Base-by-base conservation (phyloP, 2,113 vertebrate genomes). In the Nanger granti region DNA sequence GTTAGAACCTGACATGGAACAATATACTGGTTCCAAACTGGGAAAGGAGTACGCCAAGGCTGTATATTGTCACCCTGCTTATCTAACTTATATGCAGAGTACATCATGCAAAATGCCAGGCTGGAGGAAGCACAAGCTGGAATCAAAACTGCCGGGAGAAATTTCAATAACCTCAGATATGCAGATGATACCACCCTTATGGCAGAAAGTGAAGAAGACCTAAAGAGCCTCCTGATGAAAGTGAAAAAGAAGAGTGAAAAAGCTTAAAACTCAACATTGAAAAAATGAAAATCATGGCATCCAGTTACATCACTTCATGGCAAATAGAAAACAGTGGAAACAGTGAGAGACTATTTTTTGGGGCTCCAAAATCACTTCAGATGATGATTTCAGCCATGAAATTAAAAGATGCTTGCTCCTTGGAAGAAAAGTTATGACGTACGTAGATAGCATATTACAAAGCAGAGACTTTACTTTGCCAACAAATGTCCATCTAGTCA, bases 21-120 rank as follows among this genome's bases (percentile, higher is more conserved):
- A 47, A 37, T 73, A 10, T 5, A 73, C 18, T 37, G n/a, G 18
- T 73, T 73, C 66, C 66, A 73, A 73, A 37, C 17, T 73, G 66
- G 66, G n/a, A 37, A 37, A 37, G 18, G n/a, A 37, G 8, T 37
- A 73, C 0, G 0, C 18, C 9, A 73, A 37, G 66, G 9, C n/a
- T 73, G 18, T 37, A 37, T 73, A 73, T 37, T 73, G n/a, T 73
- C 66, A 73, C n/a, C 66, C 4, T 73, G 66, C 4, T 73, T 37
- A 73, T 73, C 20, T 73, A 73, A 73, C 18, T 73, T 22, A 37
- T 37, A 37, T 22, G 18, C 9, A 37, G n/a, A 73, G n/a, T 73
- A 73, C 66, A 11, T 73, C 18, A 37, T 37, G 1, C 1, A 0
- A 73, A 73, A 73, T 37, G 18, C 18, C 8, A 20, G 66, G 17